Base-by-base conservation (phyloP, 2,888 invertebrate species). In the Dione vanillae region DNA sequence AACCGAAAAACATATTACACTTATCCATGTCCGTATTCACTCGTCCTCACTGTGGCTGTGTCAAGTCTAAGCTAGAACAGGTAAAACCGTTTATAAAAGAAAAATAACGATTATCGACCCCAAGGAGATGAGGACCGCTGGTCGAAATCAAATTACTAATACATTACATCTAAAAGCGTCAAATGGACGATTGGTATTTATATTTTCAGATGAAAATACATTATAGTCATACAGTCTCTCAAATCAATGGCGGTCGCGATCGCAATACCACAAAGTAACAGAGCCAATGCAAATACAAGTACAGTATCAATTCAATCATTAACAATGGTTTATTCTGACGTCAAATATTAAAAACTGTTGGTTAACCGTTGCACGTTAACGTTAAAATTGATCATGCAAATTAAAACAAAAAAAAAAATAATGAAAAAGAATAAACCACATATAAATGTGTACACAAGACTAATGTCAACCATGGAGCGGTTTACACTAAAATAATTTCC, bases 1-100 rank as follows among this genome's bases (percentile, higher is more conserved):
- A 87, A 84, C 83, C 87, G 86, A 83, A 10, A 84, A 84, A 84
- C 82, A 77, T 86, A 83, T 83, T 86, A 86, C 85, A 87, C 84
- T 86, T 80, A 80, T 85, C 84, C 81, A 87, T 82, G 80, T 82
- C 77, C 77, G 76, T 62, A 77, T 80, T 80, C 82, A 78, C 79
- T 74, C 74, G 75, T 77, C 68, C 78, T 52, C 40, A 35, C 43
- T n/a, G 27, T 27, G n/a, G 43, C 59, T 14, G 43, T 43, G n/a
- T n/a, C 59, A 47, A 37, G 62, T 37, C 45, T 54, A 56, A 47
- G 20, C 54, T 47, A 41, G 14, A 27, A 69, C 54, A 64, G 45
- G 49, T 68, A 62, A 62, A 62, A 68, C 12, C 16, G 37, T 45
- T 62, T 20, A 7, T 14, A 41, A 43, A 59, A 19, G 12, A 12